Evolutionary conservation across 2,888 invertebrate genomes (phyloP), one percentile per base, ranked within the genome.

Genomic region (Sipha maydis): DNA sequence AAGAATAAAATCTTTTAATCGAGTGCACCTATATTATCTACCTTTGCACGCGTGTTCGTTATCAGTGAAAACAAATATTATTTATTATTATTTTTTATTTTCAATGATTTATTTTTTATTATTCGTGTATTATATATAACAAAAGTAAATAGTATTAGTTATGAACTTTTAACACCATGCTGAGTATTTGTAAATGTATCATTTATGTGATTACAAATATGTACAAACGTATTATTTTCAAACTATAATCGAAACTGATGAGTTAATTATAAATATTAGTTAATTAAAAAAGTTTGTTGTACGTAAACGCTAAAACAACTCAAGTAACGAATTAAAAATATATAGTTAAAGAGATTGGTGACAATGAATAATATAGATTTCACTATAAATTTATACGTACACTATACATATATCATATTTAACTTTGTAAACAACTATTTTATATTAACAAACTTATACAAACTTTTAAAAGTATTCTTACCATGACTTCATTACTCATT

Each of bases 381-480:
- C 28, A 69, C 7, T 61, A 25, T 21, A 61, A 61, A 48, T 14
- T 48, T 48, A 48, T 48, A 11, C 48, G 61, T 34, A 79, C 7
- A 31, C 31, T 38, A 80, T 38, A 79, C 21, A 79, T 31, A 48
- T 48, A 69, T 28, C 28, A 28, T 41, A 41, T 71, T 71, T 17
- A 54, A 71, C 34, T 83, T 71, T 71, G 25, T 71, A 25, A 54
- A 54, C 71, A 34, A 73, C 83, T 83, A n/a, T 83, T 83, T 73
- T 83, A 54, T 73, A 83, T 83, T 73, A 73, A 83, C 34, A 73
- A 56, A 56, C 28, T 54, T 31, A 31, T 21, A 31, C 28, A 34
- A 73, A 83, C 54, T 73, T 73, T 73, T 3, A 56, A 56, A 73
- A 71, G 31, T 73, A 73, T 34, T 28, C 34, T 73, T 54, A 54